phyloP scores from a whole-genome alignment of 2,797 vertebrate genomes.

The Sciurus vulgaris region DNA sequence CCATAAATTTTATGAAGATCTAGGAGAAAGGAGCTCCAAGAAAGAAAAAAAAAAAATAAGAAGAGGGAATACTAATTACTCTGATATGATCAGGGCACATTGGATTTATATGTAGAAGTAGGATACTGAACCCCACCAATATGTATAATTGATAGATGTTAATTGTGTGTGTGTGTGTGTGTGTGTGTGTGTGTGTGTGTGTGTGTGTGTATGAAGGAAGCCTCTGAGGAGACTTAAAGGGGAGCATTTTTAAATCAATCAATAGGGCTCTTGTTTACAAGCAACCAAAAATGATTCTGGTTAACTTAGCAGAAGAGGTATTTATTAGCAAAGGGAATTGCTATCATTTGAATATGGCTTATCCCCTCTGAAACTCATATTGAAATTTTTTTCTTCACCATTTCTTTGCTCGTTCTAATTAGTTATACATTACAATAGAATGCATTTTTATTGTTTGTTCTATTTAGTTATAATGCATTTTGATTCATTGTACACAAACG shows the following conservation, averaged over 20 bases:
- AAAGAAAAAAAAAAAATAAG: background rate
- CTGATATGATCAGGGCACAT: background rate
- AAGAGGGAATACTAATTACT: background rate
- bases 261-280: background rate
- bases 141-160: background rate
- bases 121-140: background rate
- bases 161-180: background rate
- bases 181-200: too few species aligned
- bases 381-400: background rate
- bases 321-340: background rate
- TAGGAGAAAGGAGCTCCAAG: background rate
- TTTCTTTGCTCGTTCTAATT: too few species aligned
- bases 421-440: too few species aligned
- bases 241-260: background rate
- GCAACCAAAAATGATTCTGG: background rate
- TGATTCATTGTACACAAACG: too few species aligned
- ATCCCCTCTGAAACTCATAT: background rate
- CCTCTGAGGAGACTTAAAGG: background rate
- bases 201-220: too few species aligned
- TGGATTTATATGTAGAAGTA: too few species aligned
- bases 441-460: too few species aligned
- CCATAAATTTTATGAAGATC: background rate
- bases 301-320: constrained; percentile 9
- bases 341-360: background rate
- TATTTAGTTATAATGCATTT: too few species aligned